Evolutionary conservation across 1,140 invertebrate genomes (phyloP).

Genomic region (Latrodectus geometricus): DNA sequence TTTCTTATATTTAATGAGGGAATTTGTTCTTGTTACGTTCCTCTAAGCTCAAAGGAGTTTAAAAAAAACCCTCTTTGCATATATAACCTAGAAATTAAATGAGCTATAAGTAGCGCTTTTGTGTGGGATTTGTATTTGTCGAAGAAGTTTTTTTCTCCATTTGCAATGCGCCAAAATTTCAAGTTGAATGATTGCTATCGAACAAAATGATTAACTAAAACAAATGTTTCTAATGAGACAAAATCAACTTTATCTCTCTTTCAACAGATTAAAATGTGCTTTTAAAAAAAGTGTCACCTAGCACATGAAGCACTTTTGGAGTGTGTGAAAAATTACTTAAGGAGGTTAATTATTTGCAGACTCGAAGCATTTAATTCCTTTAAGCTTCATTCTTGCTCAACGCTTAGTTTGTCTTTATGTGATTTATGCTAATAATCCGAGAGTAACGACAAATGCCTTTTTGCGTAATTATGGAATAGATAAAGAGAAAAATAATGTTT

Average conservation of each 20-base stretch:
- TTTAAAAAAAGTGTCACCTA: conserved; percentile 4
- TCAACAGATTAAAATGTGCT: not conserved
- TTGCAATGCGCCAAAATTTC: not conserved
- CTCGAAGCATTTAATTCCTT: conserved; percentile 51
- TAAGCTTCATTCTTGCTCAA: conserved; percentile 11
- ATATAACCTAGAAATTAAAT: not conserved
- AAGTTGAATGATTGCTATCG: not conserved
- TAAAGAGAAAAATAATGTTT: conserved; percentile 41
- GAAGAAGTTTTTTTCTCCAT: not conserved
- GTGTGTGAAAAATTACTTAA: conserved; percentile 14
- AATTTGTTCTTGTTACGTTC: not conserved
- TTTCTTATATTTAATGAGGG: not conserved
- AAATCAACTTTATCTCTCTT: not conserved
- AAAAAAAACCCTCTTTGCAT: not conserved
- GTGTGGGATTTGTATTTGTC: too few species aligned
- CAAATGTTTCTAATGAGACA: not conserved
- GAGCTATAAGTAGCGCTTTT: not conserved
- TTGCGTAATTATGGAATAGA: conserved; percentile 36
- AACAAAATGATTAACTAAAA: not conserved
- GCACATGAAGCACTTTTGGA: not conserved
- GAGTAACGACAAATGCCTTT: conserved; percentile 37
- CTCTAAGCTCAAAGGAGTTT: not conserved
- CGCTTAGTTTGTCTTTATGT: conserved; percentile 11
- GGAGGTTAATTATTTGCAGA: conserved; percentile 55
- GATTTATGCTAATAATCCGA: conserved; percentile 55